These are phyloP conservation scores for Lichenostomus cassidix DNA, from an alignment of 2,113 vertebrate genomes.

Conservation along the genomic window DNA sequence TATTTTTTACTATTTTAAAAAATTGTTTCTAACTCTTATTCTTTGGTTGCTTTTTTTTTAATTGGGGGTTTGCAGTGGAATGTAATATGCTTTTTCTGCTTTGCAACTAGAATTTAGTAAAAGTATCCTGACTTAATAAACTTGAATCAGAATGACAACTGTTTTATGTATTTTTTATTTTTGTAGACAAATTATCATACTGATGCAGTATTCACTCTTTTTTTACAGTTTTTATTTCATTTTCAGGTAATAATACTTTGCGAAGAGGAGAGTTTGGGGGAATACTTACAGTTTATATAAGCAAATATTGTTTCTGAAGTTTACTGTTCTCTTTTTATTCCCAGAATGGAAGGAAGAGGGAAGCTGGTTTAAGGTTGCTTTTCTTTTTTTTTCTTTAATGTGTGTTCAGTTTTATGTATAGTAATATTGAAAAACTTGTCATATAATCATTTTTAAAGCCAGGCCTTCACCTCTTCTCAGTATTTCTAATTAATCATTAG, in stretches of 20 bases:
- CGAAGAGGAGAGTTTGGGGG: neutral
- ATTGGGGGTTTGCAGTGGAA: fast-evolving
- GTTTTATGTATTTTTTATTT: neutral
- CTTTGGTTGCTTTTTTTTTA: neutral
- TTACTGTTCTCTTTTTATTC: neutral
- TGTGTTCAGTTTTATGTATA: neutral
- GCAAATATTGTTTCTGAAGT: neutral
- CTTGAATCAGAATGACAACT: neutral
- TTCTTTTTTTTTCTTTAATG: no score
- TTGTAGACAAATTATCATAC: neutral
- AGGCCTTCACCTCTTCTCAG: neutral
- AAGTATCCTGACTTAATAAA: neutral
- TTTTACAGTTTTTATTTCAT: neutral
- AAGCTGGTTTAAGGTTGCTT: neutral
- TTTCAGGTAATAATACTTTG: neutral
- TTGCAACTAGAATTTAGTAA: neutral
- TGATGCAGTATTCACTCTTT: neutral
- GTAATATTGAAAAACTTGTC: neutral
- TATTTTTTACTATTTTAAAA: neutral
- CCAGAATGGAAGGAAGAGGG: neutral
- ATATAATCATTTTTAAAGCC: neutral
- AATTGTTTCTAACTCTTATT: neutral
- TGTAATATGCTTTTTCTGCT: neutral
- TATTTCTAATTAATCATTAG: neutral
- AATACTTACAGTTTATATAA: neutral